Evolutionary conservation across 53 echinoderm and acorn worm species (phyloP), one percentile per base, ranked within the genome.

Genomic region (Apostichopus leukothele): DNA sequence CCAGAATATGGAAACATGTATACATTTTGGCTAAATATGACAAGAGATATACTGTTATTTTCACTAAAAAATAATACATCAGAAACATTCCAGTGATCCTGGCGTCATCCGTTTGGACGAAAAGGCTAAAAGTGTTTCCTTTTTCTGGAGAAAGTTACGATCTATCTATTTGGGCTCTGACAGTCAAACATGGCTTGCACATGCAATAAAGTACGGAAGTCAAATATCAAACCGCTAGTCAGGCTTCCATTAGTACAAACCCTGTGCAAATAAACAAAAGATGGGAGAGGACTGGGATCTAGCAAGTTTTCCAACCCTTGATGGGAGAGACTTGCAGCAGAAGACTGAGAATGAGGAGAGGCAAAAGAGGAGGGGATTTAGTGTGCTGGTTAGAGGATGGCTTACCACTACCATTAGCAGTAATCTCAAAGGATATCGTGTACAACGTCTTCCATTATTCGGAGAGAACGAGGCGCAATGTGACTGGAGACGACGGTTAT

Each of bases 221-320:
- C 71, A n/a, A 63, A 63, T 63, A 63, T 63, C 16, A 63, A 63
- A 16, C 63, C 63, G 4, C 3, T 71, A 71, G 71, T 71, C 18
- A 71, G 71, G 71, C 20, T 71, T 71, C 71, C 71, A 71, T 71
- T 71, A 71, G 71, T 71, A 19, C 18, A 71, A 71, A 71, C 71
- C 71, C 18, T 71, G 71, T 71, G 71, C 71, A 71, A 71, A 71
- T 71, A 71, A 71, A 71, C 71, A 71, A 71, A 71, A n/a, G 14
- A 71, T 13, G 71, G 20, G 71, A 19, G 6, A 71, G 71, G 8
- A 57, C 57, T 39, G 10, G 57, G 7, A 57, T 71, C 5, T 71
- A 6, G n/a, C 68, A 18, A 71, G 6, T 6, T 18, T 71, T 13
- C 71, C 71, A 71, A 71, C 63, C 63, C 11, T 4, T 63, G 63